Evolutionary conservation across 1,140 invertebrate genomes (phyloP).

Genomic region (Rhyzopertha dominica): DNA sequence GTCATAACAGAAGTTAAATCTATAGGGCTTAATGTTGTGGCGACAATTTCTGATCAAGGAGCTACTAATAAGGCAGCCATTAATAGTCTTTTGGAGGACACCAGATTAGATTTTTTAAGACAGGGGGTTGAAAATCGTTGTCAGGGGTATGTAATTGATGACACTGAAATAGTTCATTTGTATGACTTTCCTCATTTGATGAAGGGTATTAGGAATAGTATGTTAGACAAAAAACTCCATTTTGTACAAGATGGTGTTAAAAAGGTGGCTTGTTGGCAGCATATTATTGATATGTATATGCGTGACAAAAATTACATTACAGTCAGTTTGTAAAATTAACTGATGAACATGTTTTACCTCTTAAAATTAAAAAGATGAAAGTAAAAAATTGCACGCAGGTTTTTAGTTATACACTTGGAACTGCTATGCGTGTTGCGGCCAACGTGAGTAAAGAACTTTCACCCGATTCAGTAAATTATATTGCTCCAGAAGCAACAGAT

Average conservation of each 20-base stretch:
- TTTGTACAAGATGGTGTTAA: conserved; percentile 8
- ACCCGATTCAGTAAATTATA: conserved; percentile 2
- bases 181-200: conserved; percentile 22
- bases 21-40: conserved; percentile 14
- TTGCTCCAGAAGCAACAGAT: conserved; percentile 12
- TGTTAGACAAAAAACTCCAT: conserved; percentile 16
- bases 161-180: conserved; percentile 14
- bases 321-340: conserved; percentile 12
- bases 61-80: conserved; percentile 12
- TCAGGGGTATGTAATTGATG: conserved; percentile 19
- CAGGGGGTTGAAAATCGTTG: conserved; percentile 4
- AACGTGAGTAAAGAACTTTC: conserved; percentile 7
- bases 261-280: conserved; percentile 11
- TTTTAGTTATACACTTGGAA: conserved; percentile 11
- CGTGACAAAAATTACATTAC: conserved; percentile 7
- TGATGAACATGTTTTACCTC: conserved; percentile 15
- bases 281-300: conserved; percentile 11
- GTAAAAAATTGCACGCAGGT: conserved; percentile 20
- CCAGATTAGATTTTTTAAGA: neutral
- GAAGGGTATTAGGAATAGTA: conserved; percentile 20
- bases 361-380: conserved; percentile 22
- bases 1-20: no score
- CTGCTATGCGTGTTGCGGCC: no score
- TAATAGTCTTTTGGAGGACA: conserved; percentile 6
- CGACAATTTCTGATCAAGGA: conserved; percentile 13